Evolutionary conservation across 2,113 vertebrate species (phyloP), one percentile per base, ranked within the genome.

Genomic region (Microtus oregoni): DNA sequence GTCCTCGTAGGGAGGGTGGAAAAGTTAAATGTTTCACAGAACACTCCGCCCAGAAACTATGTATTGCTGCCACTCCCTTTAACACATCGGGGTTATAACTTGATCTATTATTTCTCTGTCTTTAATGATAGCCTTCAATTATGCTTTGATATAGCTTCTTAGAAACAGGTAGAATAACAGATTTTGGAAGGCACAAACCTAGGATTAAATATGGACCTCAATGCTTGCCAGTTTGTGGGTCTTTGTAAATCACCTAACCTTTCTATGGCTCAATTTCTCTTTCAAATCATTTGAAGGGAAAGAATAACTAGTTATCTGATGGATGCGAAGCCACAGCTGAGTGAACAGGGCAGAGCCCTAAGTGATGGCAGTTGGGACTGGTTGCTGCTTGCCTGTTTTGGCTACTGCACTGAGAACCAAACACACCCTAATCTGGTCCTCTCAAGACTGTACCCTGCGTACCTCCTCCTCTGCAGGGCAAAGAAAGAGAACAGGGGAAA

Each of bases 361-460:
- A 35, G 5, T 4, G 22, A 3, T 14, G 26, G 1, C 1, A 63
- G 8, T 19, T 52, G 38, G 12, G 3, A 4, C 7, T 1, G 11
- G 58, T 68, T 35, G 7, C 28, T 47, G 38, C 38, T 87, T 10
- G 4, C 1, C 3, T 10, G 9, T 1, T 13, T 3, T 24, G 20
- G 14, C 6, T 13, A 1, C 76, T n/a, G 41, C 41, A 14, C 68
- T 11, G 12, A 63, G 58, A 4, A 17, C 14, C 9, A 58, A 26
- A 44, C 15, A 24, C 7, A 3, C 0, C 5, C 7, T 4, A 20
- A 30, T 35, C 0, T 7, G 32, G 3, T 78, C 7, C 0, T 3
- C 28, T 55, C 20, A 30, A 67, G 32, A 75, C 13, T 38, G 3
- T 50, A 44, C n/a, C 65, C 5, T 35, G 14, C 2, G 3, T 10